A percentile compares a stretch with the other conserved stretches of the same genome.
These are phyloP conservation scores for Scolopax rusticola DNA, from an alignment of 2,797 vertebrate genomes.

Conservation along the genomic window DNA sequence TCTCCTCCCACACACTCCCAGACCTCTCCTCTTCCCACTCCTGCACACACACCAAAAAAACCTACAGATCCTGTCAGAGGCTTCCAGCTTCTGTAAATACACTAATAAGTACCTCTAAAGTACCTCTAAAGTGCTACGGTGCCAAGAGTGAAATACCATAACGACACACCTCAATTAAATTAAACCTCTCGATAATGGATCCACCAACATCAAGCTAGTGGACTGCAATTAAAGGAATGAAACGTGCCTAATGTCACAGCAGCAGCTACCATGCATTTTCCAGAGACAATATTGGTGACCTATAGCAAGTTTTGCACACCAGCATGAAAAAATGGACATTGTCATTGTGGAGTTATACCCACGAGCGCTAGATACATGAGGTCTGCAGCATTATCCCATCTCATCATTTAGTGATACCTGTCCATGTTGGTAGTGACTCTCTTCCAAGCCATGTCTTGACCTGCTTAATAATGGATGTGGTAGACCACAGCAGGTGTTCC, in stretches of 20 bases:
- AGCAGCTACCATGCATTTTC: background rate
- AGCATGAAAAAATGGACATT: background rate
- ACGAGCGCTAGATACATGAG: fast-evolving
- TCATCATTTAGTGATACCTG: background rate
- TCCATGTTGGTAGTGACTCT: fast-evolving
- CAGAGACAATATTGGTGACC: background rate
- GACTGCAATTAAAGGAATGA: background rate
- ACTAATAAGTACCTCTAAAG: slow-evolving; percentile 33
- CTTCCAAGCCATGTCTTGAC: background rate
- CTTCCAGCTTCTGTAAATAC: background rate
- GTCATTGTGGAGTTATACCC: background rate
- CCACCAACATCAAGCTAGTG: background rate
- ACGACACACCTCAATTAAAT: background rate
- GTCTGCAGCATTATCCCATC: background rate
- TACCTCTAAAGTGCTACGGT: background rate
- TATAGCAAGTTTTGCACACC: background rate
- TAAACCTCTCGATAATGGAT: background rate
- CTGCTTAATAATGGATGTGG: fast-evolving
- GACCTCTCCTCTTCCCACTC: background rate
- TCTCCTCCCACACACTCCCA: background rate
- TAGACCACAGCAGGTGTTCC: background rate
- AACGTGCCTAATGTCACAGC: fast-evolving
- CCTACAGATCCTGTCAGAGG: background rate
- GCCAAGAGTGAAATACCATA: background rate
- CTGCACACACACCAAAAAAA: background rate